Base-by-base conservation (phyloP, 2,113 vertebrate species). In the Oreochromis spilurus region DNA sequence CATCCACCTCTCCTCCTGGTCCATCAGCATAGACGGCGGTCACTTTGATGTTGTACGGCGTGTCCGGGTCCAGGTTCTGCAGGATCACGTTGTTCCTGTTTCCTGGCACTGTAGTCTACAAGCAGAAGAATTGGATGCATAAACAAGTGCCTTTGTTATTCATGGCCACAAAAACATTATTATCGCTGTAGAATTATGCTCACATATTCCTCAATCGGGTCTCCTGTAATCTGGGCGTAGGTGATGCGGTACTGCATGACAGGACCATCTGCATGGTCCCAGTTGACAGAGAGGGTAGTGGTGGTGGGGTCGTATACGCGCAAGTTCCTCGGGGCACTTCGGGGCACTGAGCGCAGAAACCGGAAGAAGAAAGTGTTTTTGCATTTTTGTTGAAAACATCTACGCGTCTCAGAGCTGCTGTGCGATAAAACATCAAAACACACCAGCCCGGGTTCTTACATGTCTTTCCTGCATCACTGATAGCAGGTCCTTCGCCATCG, bases 151-250 rank as follows among this genome's bases (percentile, higher is more conserved):
- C 1, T 2, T 31, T 21, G 7, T 4, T 3, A 72, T 8, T 57
- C 12, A 38, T 24, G 2, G 17, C 36, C 19, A 67, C 34, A 5
- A 38, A 67, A 67, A 38, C 19, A 67, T 48, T 26, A 7, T 55
- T 7, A 2, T 40, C 1, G 19, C 8, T 14, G 21, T 62, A 4
- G 16, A 86, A 24, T 48, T 53, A 5, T 45, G 96, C 98, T 97
- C 96, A 99, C 99, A 52, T 96, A 97, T 97, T 98, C 98, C 87
- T 99, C 98, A 0, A 99, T 99, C 13, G 98, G 98, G 79, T 99
- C 98, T 81, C 99, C 99, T 54, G 96, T 96, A 6, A 97, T 98
- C 55, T 96, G 97, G 67, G 97, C 98, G 53, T 99, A 99, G 91
- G 97, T 96, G 57, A 99, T 98, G 86, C 97, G 97, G 83, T 99